Base-by-base conservation (phyloP, 2,113 vertebrate genomes). In the Hippocampus mohnikei region DNA sequence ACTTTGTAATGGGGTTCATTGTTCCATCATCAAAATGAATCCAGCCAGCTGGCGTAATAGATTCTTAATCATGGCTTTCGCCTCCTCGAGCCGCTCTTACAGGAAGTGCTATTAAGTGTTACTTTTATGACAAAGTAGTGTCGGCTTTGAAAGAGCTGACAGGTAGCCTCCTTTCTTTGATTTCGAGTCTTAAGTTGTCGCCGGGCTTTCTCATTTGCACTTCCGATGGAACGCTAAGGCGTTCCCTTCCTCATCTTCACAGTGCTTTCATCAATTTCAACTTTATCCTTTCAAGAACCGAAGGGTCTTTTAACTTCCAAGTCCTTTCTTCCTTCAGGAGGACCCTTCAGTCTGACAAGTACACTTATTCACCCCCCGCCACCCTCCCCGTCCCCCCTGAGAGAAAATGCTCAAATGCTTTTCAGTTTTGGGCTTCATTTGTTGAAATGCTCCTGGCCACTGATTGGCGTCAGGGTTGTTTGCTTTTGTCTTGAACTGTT, bases 291-390 rank as follows among this genome's bases (percentile, higher is more conserved):
- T 68, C n/a, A 40, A 44, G 67, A 64, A 40, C 64, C 67, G 41
- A 18, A 56, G 48, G 64, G 72, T 68, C 61, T 64, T 74, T 53
- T 48, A 42, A 66, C 56, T 79, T 68, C 69, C 67, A 18, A 37
- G 66, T 79, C 70, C 70, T 74, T 37, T 37, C 67, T 69, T 82
- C 44, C 82, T 44, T 64, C 66, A 72, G 67, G 66, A 82, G 79
- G 67, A 71, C 74, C 66, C 74, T 80, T 81, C 66, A 68, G 55
- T 72, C 69, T 76, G 74, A 82, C 73, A 66, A 81, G 78, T 53
- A 53, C 77, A 76, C 67, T 81, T 58, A 74, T 63, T 13, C 41
- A 42, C 73, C 74, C 75, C 76, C 29, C 29, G 2, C 29, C 29
- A 3, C n/a, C n/a, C n/a, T n/a, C n/a, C n/a, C n/a, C n/a, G n/a